phyloP scores from a whole-genome alignment of 1,140 invertebrate genomes.

The Eriocheir sinensis region DNA sequence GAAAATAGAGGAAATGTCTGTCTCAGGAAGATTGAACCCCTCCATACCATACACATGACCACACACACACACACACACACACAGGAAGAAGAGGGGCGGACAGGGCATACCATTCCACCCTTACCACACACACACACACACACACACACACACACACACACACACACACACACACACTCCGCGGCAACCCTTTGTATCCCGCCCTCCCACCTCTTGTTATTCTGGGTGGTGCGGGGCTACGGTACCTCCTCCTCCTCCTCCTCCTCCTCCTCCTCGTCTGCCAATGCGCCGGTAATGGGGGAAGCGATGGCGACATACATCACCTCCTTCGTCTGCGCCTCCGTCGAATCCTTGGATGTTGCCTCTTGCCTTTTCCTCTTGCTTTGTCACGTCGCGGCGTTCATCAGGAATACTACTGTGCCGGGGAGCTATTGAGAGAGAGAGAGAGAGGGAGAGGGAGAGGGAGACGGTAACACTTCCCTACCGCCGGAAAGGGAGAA shows the following conservation, averaged over 20 bases:
- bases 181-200: background rate
- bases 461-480: background rate
- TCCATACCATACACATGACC: background rate
- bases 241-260: background rate
- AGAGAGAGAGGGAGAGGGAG: background rate
- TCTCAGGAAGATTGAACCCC: background rate
- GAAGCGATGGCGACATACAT: background rate
- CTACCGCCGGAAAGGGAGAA: background rate
- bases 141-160: background rate
- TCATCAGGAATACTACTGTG: background rate
- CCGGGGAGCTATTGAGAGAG: background rate
- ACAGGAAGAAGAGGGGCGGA: background rate
- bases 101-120: background rate
- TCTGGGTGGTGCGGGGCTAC: background rate
- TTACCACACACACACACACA: too few relatives aligned
- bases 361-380: background rate
- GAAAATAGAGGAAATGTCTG: background rate
- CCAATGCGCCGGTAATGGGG: background rate
- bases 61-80: constrained; percentile 19
- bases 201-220: constrained; percentile 1
- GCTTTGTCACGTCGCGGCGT: background rate
- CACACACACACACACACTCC: background rate
- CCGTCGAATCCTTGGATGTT: background rate
- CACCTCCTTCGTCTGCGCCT: background rate
- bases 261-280: background rate